Evolutionary conservation across 2,888 invertebrate genomes (phyloP).

Genomic region (Neoitamus cyanurus): DNA sequence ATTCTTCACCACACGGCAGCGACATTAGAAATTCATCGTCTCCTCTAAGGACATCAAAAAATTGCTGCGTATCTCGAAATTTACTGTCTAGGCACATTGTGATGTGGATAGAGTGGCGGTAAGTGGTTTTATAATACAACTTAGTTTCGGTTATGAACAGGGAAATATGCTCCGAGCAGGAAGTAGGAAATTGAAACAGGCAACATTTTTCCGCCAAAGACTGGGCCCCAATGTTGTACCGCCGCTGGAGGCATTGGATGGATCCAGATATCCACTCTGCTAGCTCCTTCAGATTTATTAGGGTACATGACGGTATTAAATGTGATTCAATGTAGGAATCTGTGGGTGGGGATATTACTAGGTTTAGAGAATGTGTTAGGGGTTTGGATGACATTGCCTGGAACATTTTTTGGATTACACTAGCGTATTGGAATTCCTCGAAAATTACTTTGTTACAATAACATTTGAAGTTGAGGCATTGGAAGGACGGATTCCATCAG

Average conservation of each 20-base stretch:
- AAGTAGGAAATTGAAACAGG: background rate
- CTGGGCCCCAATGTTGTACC: background rate
- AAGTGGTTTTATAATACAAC: constrained; percentile 34
- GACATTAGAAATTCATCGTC: constrained; percentile 3
- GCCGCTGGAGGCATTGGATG: background rate
- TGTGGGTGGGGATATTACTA: background rate
- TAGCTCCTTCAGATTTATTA: constrained; percentile 17
- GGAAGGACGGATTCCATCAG: background rate
- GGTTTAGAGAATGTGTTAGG: background rate
- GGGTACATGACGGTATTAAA: background rate
- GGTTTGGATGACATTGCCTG: background rate
- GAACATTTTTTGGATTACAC: background rate
- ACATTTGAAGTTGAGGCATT: background rate
- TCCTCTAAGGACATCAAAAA: background rate
- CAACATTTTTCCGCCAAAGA: constrained; percentile 6
- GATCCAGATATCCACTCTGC: background rate
- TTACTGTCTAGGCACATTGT: constrained; percentile 27
- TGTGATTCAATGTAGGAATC: background rate
- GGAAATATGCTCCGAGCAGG: constrained; percentile 13
- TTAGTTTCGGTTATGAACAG: constrained; percentile 30
- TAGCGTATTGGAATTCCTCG: background rate
- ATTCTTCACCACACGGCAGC: background rate
- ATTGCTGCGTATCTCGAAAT: constrained; percentile 22
- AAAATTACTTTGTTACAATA: background rate
- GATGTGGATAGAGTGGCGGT: constrained; percentile 29